Evolutionary conservation across 2,113 vertebrate genomes (phyloP).

Genomic region (Siphamia tubifer): DNA sequence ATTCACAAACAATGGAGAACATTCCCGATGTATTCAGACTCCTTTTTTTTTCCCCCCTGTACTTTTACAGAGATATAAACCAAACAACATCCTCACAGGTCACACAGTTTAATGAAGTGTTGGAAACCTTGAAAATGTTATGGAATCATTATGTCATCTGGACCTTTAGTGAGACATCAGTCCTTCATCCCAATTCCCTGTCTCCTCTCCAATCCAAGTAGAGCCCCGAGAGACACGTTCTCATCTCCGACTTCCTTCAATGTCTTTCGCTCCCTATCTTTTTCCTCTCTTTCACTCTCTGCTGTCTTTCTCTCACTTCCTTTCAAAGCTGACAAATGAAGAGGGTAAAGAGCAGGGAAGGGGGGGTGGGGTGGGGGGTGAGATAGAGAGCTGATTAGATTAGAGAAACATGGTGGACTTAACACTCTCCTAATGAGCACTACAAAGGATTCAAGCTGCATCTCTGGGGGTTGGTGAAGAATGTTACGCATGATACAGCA

Average conservation of each 20-base stretch:
- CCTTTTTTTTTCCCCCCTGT: no score
- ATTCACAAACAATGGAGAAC: neutral
- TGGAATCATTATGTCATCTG: neutral
- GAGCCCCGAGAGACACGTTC: slow-evolving; percentile 23
- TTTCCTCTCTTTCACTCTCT: slow-evolving; percentile 6
- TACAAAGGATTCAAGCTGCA: slow-evolving; percentile 67
- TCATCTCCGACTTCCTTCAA: slow-evolving; percentile 64
- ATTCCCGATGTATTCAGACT: neutral
- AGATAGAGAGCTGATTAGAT: slow-evolving; percentile 74
- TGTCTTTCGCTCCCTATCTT: slow-evolving; percentile 14
- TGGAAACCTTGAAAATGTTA: neutral
- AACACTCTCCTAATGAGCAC: slow-evolving; percentile 74
- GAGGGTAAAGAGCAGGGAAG: slow-evolving; percentile 50
- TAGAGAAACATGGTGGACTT: slow-evolving; percentile 72
- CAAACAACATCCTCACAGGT: neutral
- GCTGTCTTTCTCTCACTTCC: slow-evolving; percentile 38
- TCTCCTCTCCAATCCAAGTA: slow-evolving; percentile 9
- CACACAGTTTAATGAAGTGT: neutral
- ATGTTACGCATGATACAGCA: slow-evolving; percentile 39
- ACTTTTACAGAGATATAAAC: neutral
- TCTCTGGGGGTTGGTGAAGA: slow-evolving; percentile 46
- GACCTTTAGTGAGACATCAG: slow-evolving; percentile 26
- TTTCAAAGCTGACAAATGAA: slow-evolving; percentile 68
- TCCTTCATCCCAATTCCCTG: slow-evolving; percentile 24
- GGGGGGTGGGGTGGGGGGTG: neutral